Percentiles rank a stretch among this genome's conserved stretches.
Evolutionary conservation across 2,797 vertebrate genomes (phyloP).

Genomic region (Fistularia commersonii): DNA sequence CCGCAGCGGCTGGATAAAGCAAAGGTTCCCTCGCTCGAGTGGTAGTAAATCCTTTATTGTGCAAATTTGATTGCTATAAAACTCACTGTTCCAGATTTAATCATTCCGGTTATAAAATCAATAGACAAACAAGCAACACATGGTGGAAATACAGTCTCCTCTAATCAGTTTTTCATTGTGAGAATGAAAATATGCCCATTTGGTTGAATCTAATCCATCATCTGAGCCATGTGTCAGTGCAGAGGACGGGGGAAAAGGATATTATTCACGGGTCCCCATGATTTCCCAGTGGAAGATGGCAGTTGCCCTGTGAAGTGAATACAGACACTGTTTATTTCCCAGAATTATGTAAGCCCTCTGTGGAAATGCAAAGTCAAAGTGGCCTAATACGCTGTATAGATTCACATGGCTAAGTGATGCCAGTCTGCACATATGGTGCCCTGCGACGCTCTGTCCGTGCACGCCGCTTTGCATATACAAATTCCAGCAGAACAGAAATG

Average conservation of each 20-base stretch:
- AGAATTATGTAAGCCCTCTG: conserved; percentile 61
- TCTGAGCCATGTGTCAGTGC: conserved; percentile 46
- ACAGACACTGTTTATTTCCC: conserved; percentile 68
- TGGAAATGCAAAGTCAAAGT: conserved; percentile 61
- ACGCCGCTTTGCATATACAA: no score
- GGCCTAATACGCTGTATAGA: conserved; percentile 61
- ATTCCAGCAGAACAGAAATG: no score
- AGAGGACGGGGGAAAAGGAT: conserved; percentile 27
- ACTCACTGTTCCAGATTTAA: conserved; percentile 39
- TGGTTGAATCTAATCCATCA: conserved; percentile 71
- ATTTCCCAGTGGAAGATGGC: conserved; percentile 70
- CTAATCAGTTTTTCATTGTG: conserved; percentile 32
- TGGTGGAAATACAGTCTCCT: conserved; percentile 34
- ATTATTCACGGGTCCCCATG: conserved; percentile 71
- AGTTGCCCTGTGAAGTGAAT: conserved; percentile 63
- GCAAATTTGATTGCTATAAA: conserved; percentile 23
- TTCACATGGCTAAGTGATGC: conserved; percentile 39
- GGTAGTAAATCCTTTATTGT: conserved; percentile 10
- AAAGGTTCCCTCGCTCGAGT: conserved; percentile 30
- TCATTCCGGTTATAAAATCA: conserved; percentile 42
- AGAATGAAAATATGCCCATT: conserved; percentile 60
- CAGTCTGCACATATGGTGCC: conserved; percentile 52
- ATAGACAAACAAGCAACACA: conserved; percentile 44
- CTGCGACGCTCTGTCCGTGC: conserved; percentile 35
- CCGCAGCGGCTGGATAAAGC: conserved; percentile 9